Evolutionary conservation across 1,140 invertebrate species (phyloP).

Genomic region (Nasonia longicornis): DNA sequence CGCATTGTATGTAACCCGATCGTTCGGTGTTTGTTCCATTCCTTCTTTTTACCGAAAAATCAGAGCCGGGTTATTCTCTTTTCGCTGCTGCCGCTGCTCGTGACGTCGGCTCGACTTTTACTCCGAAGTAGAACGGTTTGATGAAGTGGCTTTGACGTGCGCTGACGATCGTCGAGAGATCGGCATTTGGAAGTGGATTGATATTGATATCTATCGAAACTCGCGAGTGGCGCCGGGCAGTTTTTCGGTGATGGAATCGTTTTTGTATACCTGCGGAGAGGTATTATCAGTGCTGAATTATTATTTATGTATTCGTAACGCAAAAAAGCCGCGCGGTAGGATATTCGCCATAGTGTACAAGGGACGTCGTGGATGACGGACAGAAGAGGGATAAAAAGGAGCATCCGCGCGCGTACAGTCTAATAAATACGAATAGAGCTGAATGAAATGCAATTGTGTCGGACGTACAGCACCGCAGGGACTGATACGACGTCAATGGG

Average conservation of each 20-base stretch:
- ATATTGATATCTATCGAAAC: neutral
- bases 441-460: conserved; percentile 15
- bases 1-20: neutral
- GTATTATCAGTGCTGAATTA: neutral
- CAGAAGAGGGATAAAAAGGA: neutral
- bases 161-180: neutral
- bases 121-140: neutral
- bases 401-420: neutral
- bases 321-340: no score
- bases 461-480: neutral
- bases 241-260: neutral
- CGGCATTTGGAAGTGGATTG: neutral
- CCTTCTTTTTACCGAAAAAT: neutral
- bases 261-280: neutral
- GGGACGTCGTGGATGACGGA: neutral
- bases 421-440: neutral
- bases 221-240: neutral
- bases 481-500: neutral
- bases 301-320: no score
- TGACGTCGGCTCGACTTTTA: neutral
- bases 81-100: no score
- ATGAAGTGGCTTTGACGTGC: neutral
- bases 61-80: neutral
- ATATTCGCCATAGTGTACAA: no score
- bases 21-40: neutral